These are phyloP conservation scores for Varanus salvator DNA, from an alignment of 2,113 vertebrate species.

Conservation along the genomic window DNA sequence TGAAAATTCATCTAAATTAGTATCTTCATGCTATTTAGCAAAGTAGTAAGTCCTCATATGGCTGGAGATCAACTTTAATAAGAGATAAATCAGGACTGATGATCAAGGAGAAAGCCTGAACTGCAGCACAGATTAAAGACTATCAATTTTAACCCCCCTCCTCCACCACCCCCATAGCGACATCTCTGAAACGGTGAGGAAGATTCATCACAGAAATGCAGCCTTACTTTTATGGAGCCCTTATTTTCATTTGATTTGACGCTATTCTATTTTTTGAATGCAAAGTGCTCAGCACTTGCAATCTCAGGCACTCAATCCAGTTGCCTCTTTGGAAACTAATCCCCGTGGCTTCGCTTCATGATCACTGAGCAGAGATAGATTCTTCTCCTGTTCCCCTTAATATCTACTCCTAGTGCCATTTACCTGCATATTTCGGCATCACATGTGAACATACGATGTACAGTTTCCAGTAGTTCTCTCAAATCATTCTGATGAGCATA, in stretches of 20 bases:
- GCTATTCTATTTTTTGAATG: background rate
- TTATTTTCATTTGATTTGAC: background rate
- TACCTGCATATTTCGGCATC: slow-evolving; percentile 9
- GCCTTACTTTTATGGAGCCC: slow-evolving; percentile 16
- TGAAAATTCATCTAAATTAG: slow-evolving; percentile 50
- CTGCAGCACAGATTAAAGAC: slow-evolving; percentile 38
- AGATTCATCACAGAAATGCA: slow-evolving; percentile 44
- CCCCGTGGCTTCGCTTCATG: background rate
- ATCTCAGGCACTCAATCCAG: slow-evolving; percentile 18
- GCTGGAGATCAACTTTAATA: slow-evolving; percentile 55
- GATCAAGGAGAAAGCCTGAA: slow-evolving; percentile 54
- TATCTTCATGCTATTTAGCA: slow-evolving; percentile 34
- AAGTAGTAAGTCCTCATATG: slow-evolving; percentile 43
- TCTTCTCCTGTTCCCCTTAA: background rate
- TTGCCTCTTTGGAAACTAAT: slow-evolving; percentile 2
- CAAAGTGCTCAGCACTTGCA: slow-evolving; percentile 37
- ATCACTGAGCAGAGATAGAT: background rate
- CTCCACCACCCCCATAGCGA: slow-evolving; percentile 29
- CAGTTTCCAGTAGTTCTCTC: background rate
- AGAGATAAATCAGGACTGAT: slow-evolving; percentile 53
- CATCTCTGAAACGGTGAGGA: slow-evolving; percentile 34
- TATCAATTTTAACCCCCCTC: background rate
- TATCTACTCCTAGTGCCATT: background rate
- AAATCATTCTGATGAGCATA: background rate
- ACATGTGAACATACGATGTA: background rate